These are phyloP conservation scores for Drosophila mojavensis DNA, from an alignment of 1,140 invertebrate species.

Conservation along the genomic window DNA sequence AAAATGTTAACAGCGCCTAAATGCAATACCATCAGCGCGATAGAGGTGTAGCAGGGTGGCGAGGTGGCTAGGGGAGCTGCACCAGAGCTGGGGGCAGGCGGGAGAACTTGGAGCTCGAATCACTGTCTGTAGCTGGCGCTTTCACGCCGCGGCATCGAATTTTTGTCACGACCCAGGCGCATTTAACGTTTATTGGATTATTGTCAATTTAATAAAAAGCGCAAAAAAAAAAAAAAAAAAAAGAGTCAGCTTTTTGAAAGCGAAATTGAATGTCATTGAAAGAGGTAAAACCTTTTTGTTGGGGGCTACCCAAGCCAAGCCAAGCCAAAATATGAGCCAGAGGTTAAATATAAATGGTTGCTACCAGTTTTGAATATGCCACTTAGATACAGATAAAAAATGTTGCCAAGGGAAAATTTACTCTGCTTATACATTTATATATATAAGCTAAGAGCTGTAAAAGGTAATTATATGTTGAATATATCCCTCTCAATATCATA, in stretches of 20 bases:
- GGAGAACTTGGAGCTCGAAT: conserved; percentile 9
- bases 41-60: too few relatives aligned
- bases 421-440: too few relatives aligned
- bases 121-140: conserved; percentile 48
- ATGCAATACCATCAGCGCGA: conserved; percentile 20
- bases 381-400: conserved; percentile 6
- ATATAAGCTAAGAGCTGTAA: too few relatives aligned
- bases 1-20: conserved; percentile 70
- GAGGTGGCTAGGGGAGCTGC: conserved; percentile 15
- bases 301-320: conserved; percentile 10
- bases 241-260: conserved; percentile 56
- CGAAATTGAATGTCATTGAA: conserved; percentile 52
- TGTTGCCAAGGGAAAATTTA: not conserved
- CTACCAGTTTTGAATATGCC: conserved; percentile 48
- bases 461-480: too few relatives aligned
- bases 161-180: conserved; percentile 75
- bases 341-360: conserved; percentile 51
- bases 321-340: conserved; percentile 47
- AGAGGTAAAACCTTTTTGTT: conserved; percentile 17
- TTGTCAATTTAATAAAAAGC: conserved; percentile 69
- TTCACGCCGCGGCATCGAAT: conserved; percentile 61
- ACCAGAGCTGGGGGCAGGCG: not conserved
- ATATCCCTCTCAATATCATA: too few relatives aligned
- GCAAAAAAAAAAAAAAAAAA: conserved; percentile 30
- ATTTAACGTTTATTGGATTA: conserved; percentile 80